Conservation (phyloP, 2,797 vertebrate genomes). For the Mustela erminea region DNA sequence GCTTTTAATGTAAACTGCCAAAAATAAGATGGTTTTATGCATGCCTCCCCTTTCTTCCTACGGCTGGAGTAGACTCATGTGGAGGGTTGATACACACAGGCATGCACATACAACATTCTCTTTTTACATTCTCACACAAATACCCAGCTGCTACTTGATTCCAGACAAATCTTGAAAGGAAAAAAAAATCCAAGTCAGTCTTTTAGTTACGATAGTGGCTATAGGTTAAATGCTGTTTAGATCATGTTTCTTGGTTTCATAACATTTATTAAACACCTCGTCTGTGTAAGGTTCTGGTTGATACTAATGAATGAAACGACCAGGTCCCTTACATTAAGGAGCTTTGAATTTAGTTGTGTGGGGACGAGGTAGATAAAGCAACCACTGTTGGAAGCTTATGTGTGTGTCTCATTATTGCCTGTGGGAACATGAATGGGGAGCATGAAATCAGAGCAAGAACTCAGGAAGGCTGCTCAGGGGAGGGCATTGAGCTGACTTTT, state of each 20-base stretch:
- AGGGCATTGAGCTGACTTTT: not conserved
- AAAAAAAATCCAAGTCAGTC: not conserved
- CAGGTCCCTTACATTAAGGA: not conserved
- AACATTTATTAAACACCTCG: not conserved
- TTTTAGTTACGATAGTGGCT: constrained; percentile 4
- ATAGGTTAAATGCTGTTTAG: not conserved
- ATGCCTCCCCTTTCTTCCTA: not conserved
- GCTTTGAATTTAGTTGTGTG: not conserved
- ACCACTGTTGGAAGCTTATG: not conserved
- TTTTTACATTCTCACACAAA: not conserved
- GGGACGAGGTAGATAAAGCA: not conserved
- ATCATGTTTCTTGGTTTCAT: not conserved
- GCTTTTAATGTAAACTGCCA: not conserved
- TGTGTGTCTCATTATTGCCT: not conserved
- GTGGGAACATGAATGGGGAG: not conserved
- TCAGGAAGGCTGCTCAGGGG: not conserved
- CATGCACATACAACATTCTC: not conserved
- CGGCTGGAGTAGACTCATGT: not conserved
- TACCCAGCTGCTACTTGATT: not conserved
- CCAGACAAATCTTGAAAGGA: not conserved
- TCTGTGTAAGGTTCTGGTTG: constrained; percentile 42
- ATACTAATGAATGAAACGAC: not conserved
- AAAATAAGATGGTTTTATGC: not conserved
- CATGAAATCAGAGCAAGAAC: not conserved
- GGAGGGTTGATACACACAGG: not conserved